Evolutionary conservation across 64 coral and sea anemone genomes (phyloP), one percentile per base, ranked within the genome.

Genomic region (Actinia tenebrosa): DNA sequence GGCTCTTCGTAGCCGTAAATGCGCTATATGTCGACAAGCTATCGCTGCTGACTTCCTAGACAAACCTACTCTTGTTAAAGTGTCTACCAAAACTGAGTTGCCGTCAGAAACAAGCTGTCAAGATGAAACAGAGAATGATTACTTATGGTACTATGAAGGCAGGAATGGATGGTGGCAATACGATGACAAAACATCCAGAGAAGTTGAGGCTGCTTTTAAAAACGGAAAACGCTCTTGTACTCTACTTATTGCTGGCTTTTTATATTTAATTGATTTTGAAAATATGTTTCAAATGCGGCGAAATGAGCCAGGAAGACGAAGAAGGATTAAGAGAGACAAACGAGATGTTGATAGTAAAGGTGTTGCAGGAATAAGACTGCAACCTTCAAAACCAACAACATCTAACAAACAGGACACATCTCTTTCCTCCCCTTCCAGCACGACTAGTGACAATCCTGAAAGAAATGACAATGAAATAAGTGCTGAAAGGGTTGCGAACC

Each of bases 111-210:
- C 82, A 87, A 83, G 78, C 23, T 77, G 68, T 13, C 79, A 80
- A 85, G 90, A 60, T 0, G 84, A 89, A 13, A 66, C 16, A 1
- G 60, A 90, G 1, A 22, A 23, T 8, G 88, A 89, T 5, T 99
- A 90, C 80, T 82, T 90, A 0, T 99, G 97, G 97, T 99, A 91
- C 50, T 99, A 99, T 60, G 97, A 99, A 85, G 97, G 97, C 22
- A 93, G 97, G 6, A 99, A 99, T 90, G 97, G 97, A 30, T 99
- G 97, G 97, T 99, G 97, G 97, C 83, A 92, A 3, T 99, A 99
- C 45, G 97, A 99, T 56, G 93, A 95, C 5, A 95, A 92, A 44
- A 95, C 93, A 4, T 92, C 97, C 0, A 46, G 80, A 45, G 97
- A 99, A 93, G 87, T 99, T 0, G 97, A 99, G 77, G 92, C 91